Base-by-base conservation (phyloP, 2,888 invertebrate species). In the Orchestes rusci region DNA sequence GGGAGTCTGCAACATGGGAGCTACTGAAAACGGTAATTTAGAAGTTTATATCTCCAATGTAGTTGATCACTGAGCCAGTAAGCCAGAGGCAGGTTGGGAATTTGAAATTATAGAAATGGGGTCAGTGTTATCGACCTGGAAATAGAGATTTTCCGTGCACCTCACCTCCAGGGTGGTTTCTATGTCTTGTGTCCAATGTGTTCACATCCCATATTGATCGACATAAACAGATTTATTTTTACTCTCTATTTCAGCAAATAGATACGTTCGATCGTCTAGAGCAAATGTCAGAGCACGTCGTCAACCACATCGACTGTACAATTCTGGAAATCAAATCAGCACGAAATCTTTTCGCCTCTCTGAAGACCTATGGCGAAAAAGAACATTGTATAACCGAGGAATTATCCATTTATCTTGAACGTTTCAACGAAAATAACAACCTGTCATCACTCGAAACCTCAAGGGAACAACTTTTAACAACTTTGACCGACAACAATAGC, bases 231-330 rank as follows among this genome's bases (percentile, higher is more conserved):
- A n/a, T n/a, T n/a, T n/a, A n/a, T n/a, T n/a, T n/a, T n/a, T n/a
- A n/a, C n/a, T n/a, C n/a, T n/a, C n/a, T n/a, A n/a, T 51, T 50
- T 33, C 23, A 51, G 51, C 40, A 56, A 12, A 49, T 50, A 30
- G 57, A 57, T 12, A 49, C 52, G 31, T 60, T 52, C 39, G 56
- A 56, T 29, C 32, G 53, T 16, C 27, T 57, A 13, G 57, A 58
- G 40, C 45, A 32, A 16, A 41, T 58, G 29, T 38, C 58, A 33
- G 59, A 59, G 36, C 55, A 58, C 15, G 39, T 57, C n/a, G 20
- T 58, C 15, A 57, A 57, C 28, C 57, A 60, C 40, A 35, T 60
- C 17, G 59, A 60, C 16, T 59, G 59, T 40, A 40, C 56, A 17
- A 51, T 56, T 16, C 42, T 61, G 27, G 56, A 59, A 37, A 48